These are phyloP conservation scores for Otocyon megalotis DNA, from an alignment of 2,113 vertebrate species.

Conservation along the genomic window DNA sequence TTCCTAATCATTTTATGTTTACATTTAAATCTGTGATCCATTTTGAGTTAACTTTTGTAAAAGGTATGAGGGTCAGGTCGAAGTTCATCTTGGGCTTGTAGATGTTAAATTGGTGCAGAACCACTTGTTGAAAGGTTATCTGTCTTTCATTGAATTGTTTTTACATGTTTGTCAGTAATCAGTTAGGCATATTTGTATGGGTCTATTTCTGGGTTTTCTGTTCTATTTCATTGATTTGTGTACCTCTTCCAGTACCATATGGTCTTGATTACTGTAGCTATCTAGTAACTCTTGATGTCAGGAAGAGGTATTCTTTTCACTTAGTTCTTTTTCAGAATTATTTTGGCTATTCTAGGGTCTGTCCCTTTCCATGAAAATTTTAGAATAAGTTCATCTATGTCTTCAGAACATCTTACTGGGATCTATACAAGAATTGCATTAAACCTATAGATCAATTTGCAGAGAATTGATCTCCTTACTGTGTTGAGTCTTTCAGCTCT, in stretches of 20 bases:
- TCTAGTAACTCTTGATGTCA: neutral
- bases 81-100: neutral
- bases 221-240: neutral
- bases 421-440: neutral
- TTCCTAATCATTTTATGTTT: neutral
- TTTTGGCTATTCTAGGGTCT: neutral
- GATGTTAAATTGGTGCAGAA: neutral
- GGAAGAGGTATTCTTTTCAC: neutral
- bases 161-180: neutral
- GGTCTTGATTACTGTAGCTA: neutral
- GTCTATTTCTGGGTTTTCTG: neutral
- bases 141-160: neutral
- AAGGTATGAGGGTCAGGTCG: neutral
- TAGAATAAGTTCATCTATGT: neutral
- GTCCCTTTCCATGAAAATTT: slow-evolving; percentile 5
- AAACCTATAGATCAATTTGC: neutral
- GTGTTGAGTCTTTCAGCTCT: neutral
- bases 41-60: neutral
- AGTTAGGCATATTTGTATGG: neutral
- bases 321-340: neutral
- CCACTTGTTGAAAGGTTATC: neutral
- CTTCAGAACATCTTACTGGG: neutral
- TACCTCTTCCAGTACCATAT: neutral
- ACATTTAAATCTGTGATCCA: neutral
- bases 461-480: neutral